Evolutionary conservation across 2,888 invertebrate genomes (phyloP), one percentile per base, ranked within the genome.

Genomic region (Girardia tigrina): DNA sequence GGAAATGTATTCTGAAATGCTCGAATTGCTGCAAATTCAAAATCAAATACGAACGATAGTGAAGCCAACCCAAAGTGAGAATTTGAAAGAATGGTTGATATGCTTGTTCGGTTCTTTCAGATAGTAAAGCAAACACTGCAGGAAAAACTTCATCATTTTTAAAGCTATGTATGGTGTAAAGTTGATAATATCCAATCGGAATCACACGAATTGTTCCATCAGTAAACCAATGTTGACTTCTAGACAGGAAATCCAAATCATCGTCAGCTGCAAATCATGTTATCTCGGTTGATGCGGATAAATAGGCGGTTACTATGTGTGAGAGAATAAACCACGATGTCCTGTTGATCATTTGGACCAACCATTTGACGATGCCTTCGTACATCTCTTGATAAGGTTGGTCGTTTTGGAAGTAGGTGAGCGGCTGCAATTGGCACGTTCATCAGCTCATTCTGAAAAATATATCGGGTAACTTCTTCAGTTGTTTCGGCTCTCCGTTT

Each of bases 231-330:
- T 56, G 4, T n/a, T 4, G 6, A 56, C 4, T 12, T 56, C 56
- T 16, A 4, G 56, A 56, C n/a, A 8, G 56, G n/a, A 56, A 56
- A 20, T 56, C 56, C 4, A 56, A 16, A 56, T 56, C 56, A 56
- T n/a, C 56, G n/a, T 56, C 56, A 56, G 56, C 56, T 56, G n/a
- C 56, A n/a, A 56, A 56, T 56, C n/a, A 56, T 16, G n/a, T 56
- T n/a, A n/a, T 56, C 56, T 56, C 56, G 4, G 4, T n/a, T 4
- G n/a, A 56, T 8, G n/a, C 56, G 56, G 56, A 56, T 8, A 16
- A 36, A 36, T 36, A 16, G 36, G 36, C 36, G 16, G 8, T 12
- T 12, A 36, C 36, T 36, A 36, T 36, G 8, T 12, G 36, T 12
- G 36, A 36, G 56, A 36, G 8, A 36, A 36, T 36, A 56, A 4